Base-by-base conservation (phyloP, 1,140 invertebrate genomes). In the Lineus longissimus region DNA sequence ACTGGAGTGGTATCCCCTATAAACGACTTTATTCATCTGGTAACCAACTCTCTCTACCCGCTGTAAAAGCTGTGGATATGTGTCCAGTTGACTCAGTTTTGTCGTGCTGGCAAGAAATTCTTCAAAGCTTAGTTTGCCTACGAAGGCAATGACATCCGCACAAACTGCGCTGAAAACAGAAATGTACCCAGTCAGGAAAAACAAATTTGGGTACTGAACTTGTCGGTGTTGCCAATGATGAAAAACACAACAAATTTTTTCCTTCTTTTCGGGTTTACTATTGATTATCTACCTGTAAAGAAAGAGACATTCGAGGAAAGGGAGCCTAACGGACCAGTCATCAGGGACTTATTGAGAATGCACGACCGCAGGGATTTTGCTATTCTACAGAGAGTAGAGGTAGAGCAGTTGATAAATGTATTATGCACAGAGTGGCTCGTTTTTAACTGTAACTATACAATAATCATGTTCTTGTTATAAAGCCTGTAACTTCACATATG, bases 71-170 rank as follows among this genome's bases (percentile, higher is more conserved):
- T 77, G 74, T 36, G 71, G 64, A 57, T 65, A 78, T 2, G 70
- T 69, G 6, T 66, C 62, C 19, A 77, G 57, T 15, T 68, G 57
- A 66, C 72, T 79, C 23, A 81, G 61, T 33, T 63, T 64, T 7
- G 64, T 51, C 0, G 77, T 74, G 30, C 69, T 55, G 22, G 67
- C 67, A 19, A 80, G 54, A 66, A 78, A 80, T 55, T 75, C 62
- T 13, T 70, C 67, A 70, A 74, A 79, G 33, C 74, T 78, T 17
- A 75, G 64, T 69, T 73, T 79, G 30, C 76, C 75, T 64, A 71
- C 70, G 71, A 77, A 77, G 2, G 75, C 67, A 45, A 81, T 78
- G 0, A 78, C 70, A 74, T 81, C 79, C 31, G 79, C 72, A 73
- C 79, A 81, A 25, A 81, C 68, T 27, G 73, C 79, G 73, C 77